A percentile compares a stretch with the other conserved stretches of the same genome.
Conservation (phyloP, 2,797 vertebrate species). For the Sebastes kiyomatsui region DNA sequence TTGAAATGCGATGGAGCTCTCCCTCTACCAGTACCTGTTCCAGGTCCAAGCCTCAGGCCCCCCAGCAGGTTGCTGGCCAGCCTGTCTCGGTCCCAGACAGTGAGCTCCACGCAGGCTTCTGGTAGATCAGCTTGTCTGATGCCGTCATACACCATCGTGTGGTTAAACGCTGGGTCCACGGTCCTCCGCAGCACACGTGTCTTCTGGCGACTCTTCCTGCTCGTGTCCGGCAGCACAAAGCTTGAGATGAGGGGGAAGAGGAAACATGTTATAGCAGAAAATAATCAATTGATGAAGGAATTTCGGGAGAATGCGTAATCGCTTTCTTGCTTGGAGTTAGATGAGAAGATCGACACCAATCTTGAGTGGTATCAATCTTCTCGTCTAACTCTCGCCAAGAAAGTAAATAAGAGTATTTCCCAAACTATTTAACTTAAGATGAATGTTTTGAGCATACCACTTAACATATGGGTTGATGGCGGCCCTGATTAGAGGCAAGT, state of each 20-base stretch:
- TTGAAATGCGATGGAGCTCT: not conserved
- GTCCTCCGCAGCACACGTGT: conserved; percentile 91
- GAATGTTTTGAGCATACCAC: conserved; percentile 84
- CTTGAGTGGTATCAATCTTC: not conserved
- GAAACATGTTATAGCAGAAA: not conserved
- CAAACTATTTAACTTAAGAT: not conserved
- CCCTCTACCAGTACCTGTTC: conserved; percentile 85
- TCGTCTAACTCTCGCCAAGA: not conserved
- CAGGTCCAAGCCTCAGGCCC: conserved; percentile 91
- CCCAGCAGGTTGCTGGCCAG: conserved; percentile 93
- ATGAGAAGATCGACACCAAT: not conserved
- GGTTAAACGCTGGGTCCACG: conserved; percentile 90
- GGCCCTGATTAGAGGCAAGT: conserved; percentile 87
- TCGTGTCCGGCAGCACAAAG: conserved; percentile 94
- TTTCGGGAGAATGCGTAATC: not conserved
- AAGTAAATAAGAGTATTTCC: not conserved
- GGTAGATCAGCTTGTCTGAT: conserved; percentile 88
- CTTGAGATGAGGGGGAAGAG: conserved; percentile 68
- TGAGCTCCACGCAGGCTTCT: conserved; percentile 95
- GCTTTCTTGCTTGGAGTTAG: not conserved
- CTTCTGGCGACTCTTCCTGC: conserved; percentile 96
- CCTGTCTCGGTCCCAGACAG: conserved; percentile 93
- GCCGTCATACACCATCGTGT: conserved; percentile 98
- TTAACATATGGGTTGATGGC: conserved; percentile 94
- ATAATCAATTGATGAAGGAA: not conserved